Percentiles rank a stretch among this genome's conserved stretches.
These are phyloP conservation scores for Siniperca undulata DNA, from an alignment of 2,797 vertebrate species.

Conservation along the genomic window DNA sequence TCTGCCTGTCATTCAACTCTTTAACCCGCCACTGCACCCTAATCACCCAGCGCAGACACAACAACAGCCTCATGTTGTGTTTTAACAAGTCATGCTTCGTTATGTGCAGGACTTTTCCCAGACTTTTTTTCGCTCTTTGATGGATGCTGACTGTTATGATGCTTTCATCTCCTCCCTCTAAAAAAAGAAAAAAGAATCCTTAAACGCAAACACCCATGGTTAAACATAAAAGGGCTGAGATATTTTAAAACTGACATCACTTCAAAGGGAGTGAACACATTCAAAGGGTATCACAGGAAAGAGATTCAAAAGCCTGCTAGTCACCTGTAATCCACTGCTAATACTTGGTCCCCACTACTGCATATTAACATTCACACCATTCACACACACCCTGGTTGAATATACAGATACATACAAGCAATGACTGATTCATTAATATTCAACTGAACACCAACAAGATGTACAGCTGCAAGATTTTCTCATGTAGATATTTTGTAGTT, in stretches of 20 bases:
- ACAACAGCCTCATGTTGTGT: constrained; percentile 49
- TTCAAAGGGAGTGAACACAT: constrained; percentile 82
- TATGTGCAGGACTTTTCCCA: constrained; percentile 71
- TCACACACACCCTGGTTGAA: constrained; percentile 31
- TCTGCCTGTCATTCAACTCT: constrained; percentile 63
- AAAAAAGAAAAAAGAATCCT: constrained; percentile 60
- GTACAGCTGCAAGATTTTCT: constrained; percentile 42
- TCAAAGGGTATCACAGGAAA: constrained; percentile 82
- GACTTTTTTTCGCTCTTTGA: constrained; percentile 70
- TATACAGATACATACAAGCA: constrained; percentile 18
- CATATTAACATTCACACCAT: constrained; percentile 66
- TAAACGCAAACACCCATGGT: constrained; percentile 79
- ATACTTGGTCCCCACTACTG: constrained; percentile 75
- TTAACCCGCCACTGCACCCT: constrained; percentile 57
- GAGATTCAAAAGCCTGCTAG: constrained; percentile 80
- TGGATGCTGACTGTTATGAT: constrained; percentile 75
- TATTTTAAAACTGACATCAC: constrained; percentile 83
- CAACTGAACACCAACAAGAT: constrained; percentile 31
- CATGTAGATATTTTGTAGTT: constrained; percentile 44
- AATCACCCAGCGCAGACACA: constrained; percentile 63
- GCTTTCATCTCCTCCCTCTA: constrained; percentile 72
- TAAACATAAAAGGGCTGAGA: constrained; percentile 81
- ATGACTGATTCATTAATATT: constrained; percentile 54
- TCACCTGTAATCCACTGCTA: constrained; percentile 85
- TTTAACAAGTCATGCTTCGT: constrained; percentile 75